A percentile compares a stretch with the other conserved stretches of the same genome.
phyloP scores from a whole-genome alignment of 2,888 invertebrate genomes.

The Cancer borealis region DNA sequence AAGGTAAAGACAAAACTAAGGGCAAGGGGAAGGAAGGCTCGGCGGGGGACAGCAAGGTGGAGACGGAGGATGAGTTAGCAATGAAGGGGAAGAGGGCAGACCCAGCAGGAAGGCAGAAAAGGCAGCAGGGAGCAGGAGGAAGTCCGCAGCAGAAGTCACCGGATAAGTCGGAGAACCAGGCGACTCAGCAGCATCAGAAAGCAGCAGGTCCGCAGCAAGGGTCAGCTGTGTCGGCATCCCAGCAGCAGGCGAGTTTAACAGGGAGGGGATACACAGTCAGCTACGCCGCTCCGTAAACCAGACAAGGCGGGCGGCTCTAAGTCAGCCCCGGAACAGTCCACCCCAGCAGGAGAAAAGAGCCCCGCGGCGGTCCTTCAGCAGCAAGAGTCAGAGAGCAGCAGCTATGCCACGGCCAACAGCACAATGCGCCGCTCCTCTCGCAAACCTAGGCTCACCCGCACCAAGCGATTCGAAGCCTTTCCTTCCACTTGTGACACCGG shows the following conservation, averaged over 20 bases:
- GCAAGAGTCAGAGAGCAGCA: constrained; percentile 35
- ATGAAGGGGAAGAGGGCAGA: not conserved
- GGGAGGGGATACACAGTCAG: not conserved
- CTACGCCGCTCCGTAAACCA: not conserved
- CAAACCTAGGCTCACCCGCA: not conserved
- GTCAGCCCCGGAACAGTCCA: not conserved
- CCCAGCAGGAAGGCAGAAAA: not conserved
- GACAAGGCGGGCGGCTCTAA: not conserved
- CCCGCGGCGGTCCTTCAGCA: not conserved
- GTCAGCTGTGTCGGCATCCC: not conserved
- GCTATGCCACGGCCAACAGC: constrained; percentile 48
- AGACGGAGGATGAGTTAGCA: not conserved
- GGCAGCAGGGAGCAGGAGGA: not conserved
- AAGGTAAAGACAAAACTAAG: not conserved
- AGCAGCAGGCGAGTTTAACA: not conserved
- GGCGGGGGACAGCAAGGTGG: not conserved
- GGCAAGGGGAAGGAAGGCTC: not conserved
- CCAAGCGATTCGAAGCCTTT: not conserved
- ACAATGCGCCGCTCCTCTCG: constrained; percentile 12
- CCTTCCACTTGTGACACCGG: not conserved
- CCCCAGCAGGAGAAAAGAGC: not conserved
- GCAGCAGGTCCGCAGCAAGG: not conserved
- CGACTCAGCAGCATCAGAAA: constrained; percentile 33
- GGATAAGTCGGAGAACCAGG: not conserved
- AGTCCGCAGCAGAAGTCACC: constrained; percentile 1